Base-by-base conservation (phyloP, 2,888 invertebrate species). In the Orthosia cruda region DNA sequence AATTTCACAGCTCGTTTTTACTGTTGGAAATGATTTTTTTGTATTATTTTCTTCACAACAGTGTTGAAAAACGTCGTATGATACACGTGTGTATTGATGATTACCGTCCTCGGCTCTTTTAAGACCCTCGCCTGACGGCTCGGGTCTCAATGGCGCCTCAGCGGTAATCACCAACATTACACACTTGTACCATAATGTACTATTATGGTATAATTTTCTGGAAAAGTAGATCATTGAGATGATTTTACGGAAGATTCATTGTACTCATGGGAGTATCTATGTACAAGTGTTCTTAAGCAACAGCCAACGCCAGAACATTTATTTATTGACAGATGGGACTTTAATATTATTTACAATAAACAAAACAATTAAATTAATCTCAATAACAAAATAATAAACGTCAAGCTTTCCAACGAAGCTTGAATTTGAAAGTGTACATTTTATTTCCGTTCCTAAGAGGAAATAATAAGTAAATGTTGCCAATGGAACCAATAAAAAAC, bases 391-490 rank as follows among this genome's bases (percentile, higher is more conserved):
- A 5, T 16, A 47, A 47, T 45, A n/a, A 40, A 72, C 12, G 16
- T 4, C 26, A 40, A 45, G 40, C 50, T 58, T 40, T 15, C 20
- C 9, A 40, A 54, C 12, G 18, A 49, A 40, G 23, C 9, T 61
- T 61, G 5, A 18, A 47, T 47, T 73, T 57, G 12, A n/a, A 61
- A 26, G 26, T 49, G 18, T 23, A 40, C n/a, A 32, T 57, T 45
- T 62, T 18, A 32, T 20, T 26, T 15, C 12, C n/a, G 54, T 54
- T 64, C 47, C n/a, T 32, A n/a, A 49, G 20, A 47, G 32, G 47
- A 71, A n/a, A 62, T 68, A 5, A 77, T 20, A 16, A 4, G 26
- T 32, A 32, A 32, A 32, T 16, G 32, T 76, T 77, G 18, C 13
- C 13, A 47, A n/a, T 47, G 45, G 4, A 7, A 59, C 20, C 59